Conservation (phyloP, 2,113 vertebrate species). For the Cryptomyrus ogoouensis region DNA sequence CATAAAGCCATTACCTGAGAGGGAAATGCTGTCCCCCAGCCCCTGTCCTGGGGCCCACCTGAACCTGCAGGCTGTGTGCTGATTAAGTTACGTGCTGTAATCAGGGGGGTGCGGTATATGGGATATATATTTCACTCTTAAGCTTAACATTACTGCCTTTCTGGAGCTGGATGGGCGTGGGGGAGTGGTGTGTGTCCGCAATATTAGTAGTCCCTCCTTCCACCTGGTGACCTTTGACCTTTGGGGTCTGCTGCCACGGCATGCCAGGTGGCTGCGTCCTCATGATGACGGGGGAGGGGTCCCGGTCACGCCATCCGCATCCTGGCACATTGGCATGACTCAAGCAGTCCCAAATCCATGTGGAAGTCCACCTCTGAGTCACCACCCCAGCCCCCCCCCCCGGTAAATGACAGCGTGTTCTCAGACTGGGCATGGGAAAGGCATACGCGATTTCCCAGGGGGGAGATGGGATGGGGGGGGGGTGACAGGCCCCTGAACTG, state of each 20-base stretch:
- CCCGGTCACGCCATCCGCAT: conserved; percentile 32
- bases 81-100: neutral
- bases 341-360: neutral
- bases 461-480: conserved; percentile 42
- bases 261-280: neutral
- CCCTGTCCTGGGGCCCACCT: neutral
- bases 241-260: neutral
- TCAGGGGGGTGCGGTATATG: neutral
- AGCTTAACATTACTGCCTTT: neutral
- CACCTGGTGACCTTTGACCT: neutral
- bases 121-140: neutral
- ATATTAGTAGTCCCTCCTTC: neutral
- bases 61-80: neutral
- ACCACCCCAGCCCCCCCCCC: neutral
- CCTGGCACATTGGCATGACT: conserved; percentile 12
- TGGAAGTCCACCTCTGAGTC: neutral
- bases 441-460: neutral
- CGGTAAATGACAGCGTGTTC: neutral
- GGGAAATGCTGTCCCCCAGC: neutral
- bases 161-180: conserved; percentile 16
- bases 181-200: neutral
- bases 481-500: conserved; percentile 46
- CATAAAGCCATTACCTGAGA: neutral
- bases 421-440: neutral
- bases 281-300: neutral